phyloP scores from a whole-genome alignment of 1,140 invertebrate genomes.

The Melanaphis sacchari region DNA sequence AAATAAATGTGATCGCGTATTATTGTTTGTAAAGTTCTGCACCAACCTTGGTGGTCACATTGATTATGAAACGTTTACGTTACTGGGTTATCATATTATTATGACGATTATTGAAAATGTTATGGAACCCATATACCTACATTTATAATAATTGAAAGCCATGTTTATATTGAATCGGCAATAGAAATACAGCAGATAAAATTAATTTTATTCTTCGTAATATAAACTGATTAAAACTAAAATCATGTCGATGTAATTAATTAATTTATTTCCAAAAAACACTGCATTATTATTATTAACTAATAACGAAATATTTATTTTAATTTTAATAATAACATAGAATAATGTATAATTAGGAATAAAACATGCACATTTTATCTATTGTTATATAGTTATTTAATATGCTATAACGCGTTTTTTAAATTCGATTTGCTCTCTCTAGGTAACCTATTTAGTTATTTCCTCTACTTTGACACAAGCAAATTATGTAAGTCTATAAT shows the following conservation, averaged over 20 bases:
- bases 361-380: background rate
- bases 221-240: slow-evolving; percentile 18
- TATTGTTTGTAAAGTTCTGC: background rate
- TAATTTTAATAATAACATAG: background rate
- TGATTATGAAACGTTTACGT: background rate
- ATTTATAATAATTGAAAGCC: background rate
- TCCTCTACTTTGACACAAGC: background rate
- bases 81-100: background rate
- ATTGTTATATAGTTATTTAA: background rate
- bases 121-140: background rate
- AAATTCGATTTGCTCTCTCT: background rate
- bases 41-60: background rate
- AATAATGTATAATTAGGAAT: background rate
- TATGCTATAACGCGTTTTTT: background rate
- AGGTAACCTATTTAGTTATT: background rate
- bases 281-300: background rate
- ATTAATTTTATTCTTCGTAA: background rate
- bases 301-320: background rate
- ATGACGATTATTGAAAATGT: background rate
- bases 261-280: background rate
- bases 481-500: background rate
- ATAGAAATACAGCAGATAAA: background rate
- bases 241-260: background rate
- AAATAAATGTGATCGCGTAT: background rate
- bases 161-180: background rate